Base-by-base conservation (phyloP, 2,797 vertebrate species). In the Champsocephalus gunnari region DNA sequence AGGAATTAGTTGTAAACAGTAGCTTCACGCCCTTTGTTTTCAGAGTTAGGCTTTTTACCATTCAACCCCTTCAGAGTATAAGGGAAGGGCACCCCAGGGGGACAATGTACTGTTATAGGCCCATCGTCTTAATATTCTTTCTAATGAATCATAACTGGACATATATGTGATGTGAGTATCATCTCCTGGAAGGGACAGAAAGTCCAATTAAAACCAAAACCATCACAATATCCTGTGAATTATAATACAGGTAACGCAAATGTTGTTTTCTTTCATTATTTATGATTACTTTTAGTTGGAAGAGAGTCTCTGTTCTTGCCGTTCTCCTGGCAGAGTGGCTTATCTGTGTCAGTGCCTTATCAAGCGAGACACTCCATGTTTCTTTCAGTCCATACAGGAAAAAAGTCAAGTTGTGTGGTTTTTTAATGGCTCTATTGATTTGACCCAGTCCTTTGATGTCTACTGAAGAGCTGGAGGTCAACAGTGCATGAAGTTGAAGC, bases 291-390 rank as follows among this genome's bases (percentile, higher is more conserved):
- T 73, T 54, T 58, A 73, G 28, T 57, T 79, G 38, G 21, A 70
- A 81, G 50, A 78, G 77, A 66, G 10, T 59, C 50, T 72, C 48
- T 56, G 24, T 74, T 80, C 53, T 77, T 64, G 62, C 32, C 24
- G 24, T 83, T 81, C 58, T 80, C 24, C 84, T 73, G 81, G 58
- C 28, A 28, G 66, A 83, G 71, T 71, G 61, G 71, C 78, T 89
- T 88, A 87, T 91, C 76, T 92, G 86, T 92, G 88, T 93, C 91
- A 92, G 95, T 96, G 95, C 95, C 95, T 96, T 95, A 95, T 93
- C 83, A 85, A 89, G 82, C 66, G 53, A 90, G 89, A 90, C 86
- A 91, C 88, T 81, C 63, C 55, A 74, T 79, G 66, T 88, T 89
- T 88, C 68, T 81, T 72, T 88, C 66, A 84, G 62, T 86, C 73